Conservation (phyloP, 2,797 vertebrate species). For the Orientallactaga sibirica region DNA sequence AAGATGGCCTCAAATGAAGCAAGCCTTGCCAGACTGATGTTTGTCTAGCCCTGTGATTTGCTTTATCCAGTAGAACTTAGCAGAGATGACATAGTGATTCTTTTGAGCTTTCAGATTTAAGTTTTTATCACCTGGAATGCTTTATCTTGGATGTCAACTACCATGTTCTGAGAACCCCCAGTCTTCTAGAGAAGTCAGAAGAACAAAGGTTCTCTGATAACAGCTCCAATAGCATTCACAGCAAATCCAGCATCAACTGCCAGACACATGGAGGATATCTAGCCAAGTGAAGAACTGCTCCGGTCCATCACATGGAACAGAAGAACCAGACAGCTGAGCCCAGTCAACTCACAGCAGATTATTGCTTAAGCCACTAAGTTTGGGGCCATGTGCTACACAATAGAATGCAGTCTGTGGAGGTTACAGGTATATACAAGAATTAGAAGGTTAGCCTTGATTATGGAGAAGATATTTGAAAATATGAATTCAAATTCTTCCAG, state of each 20-base stretch:
- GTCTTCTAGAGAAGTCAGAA: background rate
- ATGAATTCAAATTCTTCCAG: background rate
- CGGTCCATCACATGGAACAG: background rate
- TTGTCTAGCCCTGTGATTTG: background rate
- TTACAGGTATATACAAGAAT: background rate
- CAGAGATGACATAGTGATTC: background rate
- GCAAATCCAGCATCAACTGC: background rate
- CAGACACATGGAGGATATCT: background rate
- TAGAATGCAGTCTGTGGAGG: background rate
- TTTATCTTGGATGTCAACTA: conserved; percentile 14
- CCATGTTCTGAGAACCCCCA: background rate
- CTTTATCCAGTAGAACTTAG: background rate
- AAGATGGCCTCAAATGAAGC: background rate
- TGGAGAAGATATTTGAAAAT: background rate
- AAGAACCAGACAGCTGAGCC: conserved; percentile 7
- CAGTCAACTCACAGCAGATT: conserved; percentile 22
- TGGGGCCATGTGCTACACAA: conserved; percentile 25
- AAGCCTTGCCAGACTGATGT: background rate
- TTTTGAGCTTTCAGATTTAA: background rate
- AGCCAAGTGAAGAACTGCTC: background rate
- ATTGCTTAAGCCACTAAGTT: background rate
- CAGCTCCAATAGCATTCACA: background rate
- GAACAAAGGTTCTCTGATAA: background rate
- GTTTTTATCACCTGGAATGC: background rate
- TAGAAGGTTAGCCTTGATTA: background rate